These are phyloP conservation scores for Cheilosia impressa DNA, from an alignment of 2,888 invertebrate species.

Conservation along the genomic window DNA sequence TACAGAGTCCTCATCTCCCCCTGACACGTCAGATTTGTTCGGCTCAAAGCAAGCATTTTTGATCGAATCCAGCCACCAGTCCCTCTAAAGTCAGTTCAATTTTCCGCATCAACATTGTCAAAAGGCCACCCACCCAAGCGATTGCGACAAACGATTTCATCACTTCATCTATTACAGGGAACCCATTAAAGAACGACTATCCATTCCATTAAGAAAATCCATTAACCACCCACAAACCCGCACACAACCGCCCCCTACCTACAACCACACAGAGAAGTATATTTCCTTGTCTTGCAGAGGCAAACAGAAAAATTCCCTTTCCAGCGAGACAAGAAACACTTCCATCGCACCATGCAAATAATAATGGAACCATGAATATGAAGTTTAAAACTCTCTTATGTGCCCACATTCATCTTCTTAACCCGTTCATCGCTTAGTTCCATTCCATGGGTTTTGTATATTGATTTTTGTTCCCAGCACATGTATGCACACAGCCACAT, in stretches of 20 bases:
- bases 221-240: conserved; percentile 20
- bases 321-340: conserved; percentile 8
- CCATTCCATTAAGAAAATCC: conserved; percentile 38
- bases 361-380: conserved; percentile 55
- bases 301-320: conserved; percentile 7
- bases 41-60: not conserved
- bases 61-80: not conserved
- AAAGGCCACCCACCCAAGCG: conserved; percentile 21
- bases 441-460: conserved; percentile 43
- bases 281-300: conserved; percentile 15
- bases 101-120: not conserved
- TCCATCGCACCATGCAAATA: conserved; percentile 31
- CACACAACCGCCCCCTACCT: not conserved
- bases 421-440: conserved; percentile 57
- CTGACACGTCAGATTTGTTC: not conserved
- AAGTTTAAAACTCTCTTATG: conserved; percentile 39
- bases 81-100: not conserved
- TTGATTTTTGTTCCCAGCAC: conserved; percentile 38
- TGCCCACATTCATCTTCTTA: conserved; percentile 50
- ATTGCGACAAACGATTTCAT: conserved; percentile 15
- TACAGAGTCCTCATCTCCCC: not conserved
- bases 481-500: not conserved
- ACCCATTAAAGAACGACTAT: conserved; percentile 27
- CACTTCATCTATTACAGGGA: conserved; percentile 15
- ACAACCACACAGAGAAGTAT: conserved; percentile 5